These are phyloP conservation scores for Magallana ariakensis DNA, from an alignment of 1,140 invertebrate genomes.

Conservation along the genomic window DNA sequence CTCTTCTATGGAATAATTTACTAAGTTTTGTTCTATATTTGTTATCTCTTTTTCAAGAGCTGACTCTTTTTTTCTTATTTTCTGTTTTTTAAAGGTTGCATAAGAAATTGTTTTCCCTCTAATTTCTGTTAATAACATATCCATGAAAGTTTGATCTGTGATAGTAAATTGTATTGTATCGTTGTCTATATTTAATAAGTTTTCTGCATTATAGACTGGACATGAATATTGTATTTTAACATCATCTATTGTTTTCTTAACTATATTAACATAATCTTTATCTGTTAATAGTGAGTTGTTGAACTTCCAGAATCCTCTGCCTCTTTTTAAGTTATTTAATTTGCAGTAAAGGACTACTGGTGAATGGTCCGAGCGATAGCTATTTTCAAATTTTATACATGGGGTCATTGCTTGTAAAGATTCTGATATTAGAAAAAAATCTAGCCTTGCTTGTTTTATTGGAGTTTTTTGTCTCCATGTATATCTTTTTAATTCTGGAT, in stretches of 20 bases:
- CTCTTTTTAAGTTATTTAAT: not conserved
- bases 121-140: not conserved
- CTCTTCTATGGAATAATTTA: not conserved
- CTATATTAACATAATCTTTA: not conserved
- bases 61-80: not conserved
- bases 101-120: not conserved
- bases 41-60: too few species aligned
- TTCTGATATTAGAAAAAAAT: not conserved
- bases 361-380: not conserved
- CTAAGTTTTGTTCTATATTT: too few species aligned
- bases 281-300: not conserved
- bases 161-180: not conserved
- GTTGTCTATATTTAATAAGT: not conserved
- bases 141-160: too few species aligned
- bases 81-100: not conserved
- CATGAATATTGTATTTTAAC: not conserved
- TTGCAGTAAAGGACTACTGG: not conserved
- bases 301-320: not conserved
- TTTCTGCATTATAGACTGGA: not conserved
- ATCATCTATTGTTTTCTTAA: not conserved
- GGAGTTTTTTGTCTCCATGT: not conserved
- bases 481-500: not conserved
- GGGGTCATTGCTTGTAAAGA: not conserved
- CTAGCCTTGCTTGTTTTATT: not conserved
- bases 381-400: not conserved